Evolutionary conservation across 1,140 invertebrate species (phyloP), one percentile per base, ranked within the genome.

Genomic region (Drosophila lacteicornis): DNA sequence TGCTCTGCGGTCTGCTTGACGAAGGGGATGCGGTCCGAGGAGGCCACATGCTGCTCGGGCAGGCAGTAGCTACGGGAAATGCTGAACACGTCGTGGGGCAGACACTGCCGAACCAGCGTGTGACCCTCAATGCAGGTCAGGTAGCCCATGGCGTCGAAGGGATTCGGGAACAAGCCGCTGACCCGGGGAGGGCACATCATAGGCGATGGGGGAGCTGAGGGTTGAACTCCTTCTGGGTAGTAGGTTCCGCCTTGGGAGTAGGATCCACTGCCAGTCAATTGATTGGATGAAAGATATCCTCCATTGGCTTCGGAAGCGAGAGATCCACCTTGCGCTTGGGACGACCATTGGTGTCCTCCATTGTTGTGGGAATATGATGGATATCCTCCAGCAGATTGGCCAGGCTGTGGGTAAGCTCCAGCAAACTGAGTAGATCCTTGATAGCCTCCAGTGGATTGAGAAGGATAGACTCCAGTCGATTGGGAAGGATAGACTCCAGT

Each of bases 61-160:
- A 78, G 12, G 40, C 88, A 91, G 49, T 71, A 74, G 4, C 78
- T 45, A 22, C 71, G 77, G 0, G 80, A 81, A 13, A 88, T 17
- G 17, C 88, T 91, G 8, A 88, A 91, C 0, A 84, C 8, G 17
- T 79, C 63, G 2, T 27, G 49, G 6, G 56, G 45, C 6, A 40
- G 93, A 25, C 83, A 87, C 30, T 78, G 51, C 4, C 47, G 56
- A 5, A 66, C 25, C 17, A 69, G 93, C 2, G 95, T 94, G 19
- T 82, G 80, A 0, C 95, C 95, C 61, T 94, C 93, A 0, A 91
- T 84, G 85, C 96, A 96, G 66, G 94, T 95, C 3, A 96, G 74
- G 81, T 95, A 96, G 71, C 95, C 95, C 4, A 82, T 88, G 61
- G 95, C 96, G 47, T 95, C 94, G n/a, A 93, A 92, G 3, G 95